A percentile compares a stretch with the other conserved stretches of the same genome.
Conservation (phyloP, 2,888 invertebrate species). For the Eupithecia abbreviata region DNA sequence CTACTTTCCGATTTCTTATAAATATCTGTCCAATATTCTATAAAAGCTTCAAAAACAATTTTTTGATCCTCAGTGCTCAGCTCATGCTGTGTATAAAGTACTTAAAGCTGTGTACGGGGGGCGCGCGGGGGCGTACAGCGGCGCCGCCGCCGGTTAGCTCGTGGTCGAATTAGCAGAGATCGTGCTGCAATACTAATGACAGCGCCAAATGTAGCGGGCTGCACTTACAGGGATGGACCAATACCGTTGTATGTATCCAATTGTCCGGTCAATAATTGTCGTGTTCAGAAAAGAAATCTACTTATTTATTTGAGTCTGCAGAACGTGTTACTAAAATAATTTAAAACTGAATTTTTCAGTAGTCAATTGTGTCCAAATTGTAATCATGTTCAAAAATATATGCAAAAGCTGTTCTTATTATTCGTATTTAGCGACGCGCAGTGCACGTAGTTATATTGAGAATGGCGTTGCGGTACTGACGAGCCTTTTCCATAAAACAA, state of each 20-base stretch:
- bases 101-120: neutral
- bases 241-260: neutral
- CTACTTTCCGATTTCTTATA: too few relatives aligned
- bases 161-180: slow-evolving; percentile 34
- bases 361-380: too few relatives aligned
- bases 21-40: neutral
- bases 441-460: neutral
- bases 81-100: neutral
- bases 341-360: too few relatives aligned
- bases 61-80: neutral
- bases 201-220: neutral
- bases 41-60: neutral
- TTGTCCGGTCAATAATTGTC: neutral
- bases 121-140: neutral
- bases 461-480: neutral
- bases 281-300: neutral
- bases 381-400: too few relatives aligned
- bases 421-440: neutral
- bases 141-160: slow-evolving; percentile 10
- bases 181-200: slow-evolving; percentile 30
- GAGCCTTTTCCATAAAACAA: slow-evolving; percentile 1
- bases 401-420: neutral
- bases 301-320: neutral
- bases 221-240: too few relatives aligned
- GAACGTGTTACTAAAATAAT: too few relatives aligned